Base-by-base conservation (phyloP, 2,113 vertebrate species). In the Alectura lathami region DNA sequence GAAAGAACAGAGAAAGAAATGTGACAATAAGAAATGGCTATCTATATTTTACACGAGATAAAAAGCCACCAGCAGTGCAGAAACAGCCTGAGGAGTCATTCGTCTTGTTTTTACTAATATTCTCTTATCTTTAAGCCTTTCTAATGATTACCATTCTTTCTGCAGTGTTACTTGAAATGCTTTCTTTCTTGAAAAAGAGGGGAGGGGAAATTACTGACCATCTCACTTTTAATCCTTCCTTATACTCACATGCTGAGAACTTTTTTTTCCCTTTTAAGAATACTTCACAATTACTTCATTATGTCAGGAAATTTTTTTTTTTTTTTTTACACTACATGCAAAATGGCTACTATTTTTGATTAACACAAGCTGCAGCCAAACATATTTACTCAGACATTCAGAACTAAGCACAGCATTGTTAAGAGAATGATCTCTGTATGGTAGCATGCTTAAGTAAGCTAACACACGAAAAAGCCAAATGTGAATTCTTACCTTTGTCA, bases 171-270 rank as follows among this genome's bases (percentile, higher is more conserved):
- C 68, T 70, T 67, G 32, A 42, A 85, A 93, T 80, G 54, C 17
- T 14, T 74, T 50, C 47, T 73, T 84, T 77, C 60, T 86, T 78
- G 51, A 88, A 83, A 76, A 77, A 81, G 83, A 54, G 63, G 29
- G 50, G 42, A 95, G 29, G 17, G 88, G 54, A 72, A 77, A 80
- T 73, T 83, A 88, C 47, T 8, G 6, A 78, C 66, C 78, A 23
- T 64, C 64, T 74, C 78, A 29, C 43, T 67, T 95, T 91, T 83
- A 95, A 88, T 92, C 86, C 83, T 91, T 92, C 86, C 75, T 94
- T 91, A 89, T 64, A 86, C 68, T 94, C 86, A 91, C 84, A 96
- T 84, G 85, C 36, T 86, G 30, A 96, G 26, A 92, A 68, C 27
- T 67, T 75, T 70, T 76, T 47, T 72, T 93, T 78, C 85, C 18